These are phyloP conservation scores for Coleophora deauratella DNA, from an alignment of 2,888 invertebrate species.

Conservation along the genomic window DNA sequence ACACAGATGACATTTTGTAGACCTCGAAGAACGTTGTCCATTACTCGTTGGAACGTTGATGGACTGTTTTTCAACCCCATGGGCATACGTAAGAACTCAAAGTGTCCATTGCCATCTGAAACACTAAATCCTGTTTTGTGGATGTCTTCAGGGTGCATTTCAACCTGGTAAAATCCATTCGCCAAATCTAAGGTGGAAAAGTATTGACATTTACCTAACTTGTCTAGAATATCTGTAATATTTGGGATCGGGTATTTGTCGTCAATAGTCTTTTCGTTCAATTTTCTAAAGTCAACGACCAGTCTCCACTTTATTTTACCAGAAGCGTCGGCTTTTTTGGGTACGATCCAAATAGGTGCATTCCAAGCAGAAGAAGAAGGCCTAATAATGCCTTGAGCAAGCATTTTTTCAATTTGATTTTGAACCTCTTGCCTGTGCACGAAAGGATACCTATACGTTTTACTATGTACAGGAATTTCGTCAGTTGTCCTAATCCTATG, in stretches of 20 bases:
- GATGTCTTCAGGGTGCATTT: too few species aligned
- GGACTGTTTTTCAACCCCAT: too few species aligned
- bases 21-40: conserved; percentile 15
- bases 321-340: too few species aligned
- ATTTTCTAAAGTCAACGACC: too few species aligned
- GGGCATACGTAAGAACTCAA: too few species aligned
- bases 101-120: neutral
- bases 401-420: conserved; percentile 16
- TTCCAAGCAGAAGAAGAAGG: conserved; percentile 27
- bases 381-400: conserved; percentile 25
- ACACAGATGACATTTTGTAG: conserved; percentile 8
- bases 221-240: too few species aligned
- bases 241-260: conserved; percentile 31
- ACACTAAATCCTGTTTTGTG: neutral
- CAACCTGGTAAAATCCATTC: neutral
- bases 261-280: too few species aligned
- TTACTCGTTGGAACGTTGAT: conserved; percentile 15
- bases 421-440: conserved; percentile 14
- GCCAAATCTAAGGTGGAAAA: conserved; percentile 11
- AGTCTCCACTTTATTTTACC: too few species aligned
- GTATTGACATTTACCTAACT: conserved; percentile 18
- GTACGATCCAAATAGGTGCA: too few species aligned
- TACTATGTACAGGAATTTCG: conserved; percentile 14
- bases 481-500: conserved; percentile 12
- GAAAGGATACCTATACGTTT: conserved; percentile 15